phyloP scores from a whole-genome alignment of 1,140 invertebrate genomes.

The Cydia pomonella region DNA sequence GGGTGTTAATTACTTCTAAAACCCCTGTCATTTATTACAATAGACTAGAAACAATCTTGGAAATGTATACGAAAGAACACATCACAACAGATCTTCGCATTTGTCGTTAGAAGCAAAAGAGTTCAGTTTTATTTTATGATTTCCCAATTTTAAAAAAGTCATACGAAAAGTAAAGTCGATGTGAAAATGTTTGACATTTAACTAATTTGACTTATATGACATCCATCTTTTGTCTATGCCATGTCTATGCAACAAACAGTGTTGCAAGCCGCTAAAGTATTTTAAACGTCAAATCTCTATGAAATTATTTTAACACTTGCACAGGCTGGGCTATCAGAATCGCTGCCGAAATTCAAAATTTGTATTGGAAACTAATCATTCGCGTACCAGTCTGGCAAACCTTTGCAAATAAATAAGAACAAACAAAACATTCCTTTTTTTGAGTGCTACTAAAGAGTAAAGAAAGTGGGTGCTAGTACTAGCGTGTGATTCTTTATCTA shows the following conservation, averaged over 20 bases:
- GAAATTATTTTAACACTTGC: too few relatives aligned
- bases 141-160: slow-evolving; percentile 27
- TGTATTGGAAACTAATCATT: too few relatives aligned
- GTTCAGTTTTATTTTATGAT: slow-evolving; percentile 16
- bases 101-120: neutral
- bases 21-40: slow-evolving; percentile 15
- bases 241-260: neutral
- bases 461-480: too few relatives aligned
- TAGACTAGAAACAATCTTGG: neutral
- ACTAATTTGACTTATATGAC: slow-evolving; percentile 6
- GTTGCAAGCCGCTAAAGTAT: neutral
- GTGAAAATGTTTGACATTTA: slow-evolving; percentile 28
- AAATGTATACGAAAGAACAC: neutral
- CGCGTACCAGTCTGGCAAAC: too few relatives aligned
- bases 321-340: too few relatives aligned
- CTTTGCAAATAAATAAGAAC: too few relatives aligned
- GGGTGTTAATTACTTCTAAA: slow-evolving; percentile 31
- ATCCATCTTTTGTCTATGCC: neutral
- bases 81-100: slow-evolving; percentile 7
- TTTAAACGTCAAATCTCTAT: too few relatives aligned
- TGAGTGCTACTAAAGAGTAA: too few relatives aligned
- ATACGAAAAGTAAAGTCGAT: slow-evolving; percentile 11
- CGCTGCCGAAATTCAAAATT: too few relatives aligned
- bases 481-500: too few relatives aligned
- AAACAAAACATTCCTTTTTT: too few relatives aligned